Conservation (phyloP, 53 echinoderm and acorn worm species). For the Holothuria leucospilota region DNA sequence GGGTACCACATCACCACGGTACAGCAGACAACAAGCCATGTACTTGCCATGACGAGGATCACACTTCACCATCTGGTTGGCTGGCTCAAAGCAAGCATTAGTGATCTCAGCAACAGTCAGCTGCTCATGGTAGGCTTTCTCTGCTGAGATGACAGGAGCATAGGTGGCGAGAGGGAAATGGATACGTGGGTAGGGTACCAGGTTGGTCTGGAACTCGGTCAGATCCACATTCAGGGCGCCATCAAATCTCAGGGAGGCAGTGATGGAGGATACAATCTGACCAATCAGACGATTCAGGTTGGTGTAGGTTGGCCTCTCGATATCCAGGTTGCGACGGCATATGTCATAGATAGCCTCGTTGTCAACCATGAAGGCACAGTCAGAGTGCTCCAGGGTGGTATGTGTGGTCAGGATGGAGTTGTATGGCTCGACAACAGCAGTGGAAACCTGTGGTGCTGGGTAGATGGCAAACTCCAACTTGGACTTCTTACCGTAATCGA, state of each 20-base stretch:
- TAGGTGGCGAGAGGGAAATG: conserved; percentile 63
- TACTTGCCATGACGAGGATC: no score
- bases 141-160: conserved; percentile 68
- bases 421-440: conserved; percentile 78
- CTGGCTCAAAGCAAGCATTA: conserved; percentile 82
- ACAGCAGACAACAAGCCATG: conserved; percentile 39
- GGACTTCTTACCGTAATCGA: conserved; percentile 70
- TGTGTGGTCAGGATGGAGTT: conserved; percentile 72
- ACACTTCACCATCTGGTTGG: no score
- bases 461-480: conserved; percentile 77
- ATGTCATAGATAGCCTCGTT: conserved; percentile 88
- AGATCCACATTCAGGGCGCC: conserved; percentile 49
- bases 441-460: conserved; percentile 68
- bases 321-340: conserved; percentile 36
- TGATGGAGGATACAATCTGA: no score
- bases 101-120: conserved; percentile 75
- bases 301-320: conserved; percentile 52
- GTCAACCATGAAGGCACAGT: conserved; percentile 80
- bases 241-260: no score
- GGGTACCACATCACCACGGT: conserved; percentile 62
- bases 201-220: conserved; percentile 70
- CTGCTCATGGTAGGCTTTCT: no score
- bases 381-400: conserved; percentile 58
- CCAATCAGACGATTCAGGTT: conserved; percentile 59
- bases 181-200: conserved; percentile 74